Evolutionary conservation across 2,113 vertebrate species (phyloP).

Genomic region (Patagioenas fasciata): DNA sequence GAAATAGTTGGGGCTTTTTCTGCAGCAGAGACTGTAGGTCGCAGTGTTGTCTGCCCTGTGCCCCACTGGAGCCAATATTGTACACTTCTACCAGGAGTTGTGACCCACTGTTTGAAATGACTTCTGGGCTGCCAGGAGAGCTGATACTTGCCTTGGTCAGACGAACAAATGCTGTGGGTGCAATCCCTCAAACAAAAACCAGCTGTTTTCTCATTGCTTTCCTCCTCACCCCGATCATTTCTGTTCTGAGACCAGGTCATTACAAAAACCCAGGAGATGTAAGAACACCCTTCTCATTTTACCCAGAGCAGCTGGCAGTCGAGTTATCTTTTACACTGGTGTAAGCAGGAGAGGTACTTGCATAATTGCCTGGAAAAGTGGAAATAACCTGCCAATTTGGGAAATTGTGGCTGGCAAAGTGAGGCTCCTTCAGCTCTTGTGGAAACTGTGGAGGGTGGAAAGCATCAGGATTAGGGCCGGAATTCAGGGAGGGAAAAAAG

Average conservation of each 20-base stretch:
- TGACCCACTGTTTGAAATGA: not conserved
- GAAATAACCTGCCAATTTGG: slow-evolving; percentile 3
- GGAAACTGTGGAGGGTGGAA: not conserved
- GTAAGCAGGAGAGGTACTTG: slow-evolving; percentile 2
- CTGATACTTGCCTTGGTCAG: not conserved
- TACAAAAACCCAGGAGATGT: not conserved
- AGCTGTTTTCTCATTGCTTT: not conserved
- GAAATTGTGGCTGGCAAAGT: slow-evolving; percentile 21
- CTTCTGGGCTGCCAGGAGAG: not conserved
- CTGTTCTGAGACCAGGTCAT: not conserved
- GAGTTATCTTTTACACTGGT: not conserved
- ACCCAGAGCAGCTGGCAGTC: not conserved
- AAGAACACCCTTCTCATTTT: not conserved
- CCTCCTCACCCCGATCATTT: not conserved
- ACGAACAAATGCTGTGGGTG: not conserved
- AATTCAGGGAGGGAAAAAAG: fast-evolving
- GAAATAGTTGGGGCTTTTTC: not conserved
- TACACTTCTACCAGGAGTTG: not conserved
- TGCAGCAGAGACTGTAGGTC: not conserved
- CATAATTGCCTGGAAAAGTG: slow-evolving; percentile 11
- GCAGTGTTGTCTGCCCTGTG: fast-evolving
- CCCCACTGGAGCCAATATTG: fast-evolving
- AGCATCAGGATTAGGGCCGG: not conserved
- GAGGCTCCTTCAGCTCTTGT: not conserved
- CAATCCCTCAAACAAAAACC: not conserved